These are phyloP conservation scores for Oryctes rhinoceros DNA, from an alignment of 1,140 invertebrate species.

Conservation along the genomic window DNA sequence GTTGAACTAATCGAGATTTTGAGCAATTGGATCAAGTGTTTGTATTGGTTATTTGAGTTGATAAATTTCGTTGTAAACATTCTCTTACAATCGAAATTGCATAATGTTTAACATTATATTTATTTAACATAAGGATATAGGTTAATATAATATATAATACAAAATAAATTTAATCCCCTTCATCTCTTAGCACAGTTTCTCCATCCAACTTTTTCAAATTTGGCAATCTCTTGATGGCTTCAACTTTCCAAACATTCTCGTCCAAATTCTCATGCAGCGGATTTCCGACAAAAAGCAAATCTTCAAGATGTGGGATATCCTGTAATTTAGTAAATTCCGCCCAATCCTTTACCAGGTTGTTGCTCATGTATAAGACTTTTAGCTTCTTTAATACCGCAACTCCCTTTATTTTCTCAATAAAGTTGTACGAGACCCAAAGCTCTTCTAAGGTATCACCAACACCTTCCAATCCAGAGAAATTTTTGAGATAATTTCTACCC, in stretches of 20 bases:
- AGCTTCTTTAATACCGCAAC: constrained; percentile 83
- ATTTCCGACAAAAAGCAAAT: constrained; percentile 84
- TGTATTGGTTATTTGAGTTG: no score
- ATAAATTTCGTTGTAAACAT: no score
- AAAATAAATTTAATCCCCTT: background rate
- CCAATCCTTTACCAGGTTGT: constrained; percentile 91
- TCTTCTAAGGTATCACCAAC: constrained; percentile 88
- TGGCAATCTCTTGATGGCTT: constrained; percentile 79
- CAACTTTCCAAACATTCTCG: constrained; percentile 74
- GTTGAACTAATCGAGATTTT: no score
- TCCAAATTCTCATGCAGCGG: constrained; percentile 81
- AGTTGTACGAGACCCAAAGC: constrained; percentile 95
- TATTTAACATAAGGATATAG: no score
- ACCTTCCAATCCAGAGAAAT: constrained; percentile 83
- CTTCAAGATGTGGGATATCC: constrained; percentile 73
- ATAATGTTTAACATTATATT: no score
- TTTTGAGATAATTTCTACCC: constrained; percentile 90
- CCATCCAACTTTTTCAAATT: constrained; percentile 89
- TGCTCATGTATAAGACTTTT: constrained; percentile 86
- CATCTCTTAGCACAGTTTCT: constrained; percentile 66
- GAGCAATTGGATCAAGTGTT: no score
- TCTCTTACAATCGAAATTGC: no score
- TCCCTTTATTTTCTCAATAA: constrained; percentile 92
- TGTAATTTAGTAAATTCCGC: constrained; percentile 81
- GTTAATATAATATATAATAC: background rate